Conservation (phyloP, 2,888 invertebrate genomes). For the Salticus scenicus region DNA sequence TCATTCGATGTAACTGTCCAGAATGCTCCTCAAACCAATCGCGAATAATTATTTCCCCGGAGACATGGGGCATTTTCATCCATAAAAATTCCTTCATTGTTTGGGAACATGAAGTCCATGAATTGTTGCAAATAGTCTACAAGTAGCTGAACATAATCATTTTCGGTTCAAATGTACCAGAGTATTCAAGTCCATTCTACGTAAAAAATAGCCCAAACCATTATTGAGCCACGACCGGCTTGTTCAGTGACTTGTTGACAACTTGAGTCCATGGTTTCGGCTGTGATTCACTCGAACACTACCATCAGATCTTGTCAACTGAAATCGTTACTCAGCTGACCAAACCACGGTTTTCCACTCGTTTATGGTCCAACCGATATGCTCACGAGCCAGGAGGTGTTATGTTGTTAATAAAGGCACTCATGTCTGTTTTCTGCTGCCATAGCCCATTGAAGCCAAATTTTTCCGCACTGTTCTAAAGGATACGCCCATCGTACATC, state of each 20-base stretch:
- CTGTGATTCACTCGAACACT: neutral
- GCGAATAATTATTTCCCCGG: too few species aligned
- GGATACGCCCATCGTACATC: neutral
- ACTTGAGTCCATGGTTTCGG: neutral
- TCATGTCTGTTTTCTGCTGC: neutral
- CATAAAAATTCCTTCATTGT: too few species aligned
- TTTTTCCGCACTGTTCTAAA: neutral
- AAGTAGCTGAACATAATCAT: neutral
- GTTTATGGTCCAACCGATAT: neutral
- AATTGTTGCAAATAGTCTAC: slow-evolving; percentile 13
- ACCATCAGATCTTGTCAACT: neutral
- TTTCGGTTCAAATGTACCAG: too few species aligned
- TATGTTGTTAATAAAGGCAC: neutral
- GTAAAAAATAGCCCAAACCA: too few species aligned
- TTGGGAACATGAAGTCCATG: neutral
- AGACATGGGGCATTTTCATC: too few species aligned
- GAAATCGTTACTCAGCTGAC: neutral
- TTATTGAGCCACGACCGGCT: too few species aligned
- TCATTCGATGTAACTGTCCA: too few species aligned
- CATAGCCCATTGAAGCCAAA: neutral
- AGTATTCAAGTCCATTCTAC: too few species aligned
- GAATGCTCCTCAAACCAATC: too few species aligned
- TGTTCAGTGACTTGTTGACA: neutral
- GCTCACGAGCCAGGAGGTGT: too few species aligned
- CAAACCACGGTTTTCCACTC: neutral